phyloP scores from a whole-genome alignment of 2,797 vertebrate genomes.

The Huso huso region DNA sequence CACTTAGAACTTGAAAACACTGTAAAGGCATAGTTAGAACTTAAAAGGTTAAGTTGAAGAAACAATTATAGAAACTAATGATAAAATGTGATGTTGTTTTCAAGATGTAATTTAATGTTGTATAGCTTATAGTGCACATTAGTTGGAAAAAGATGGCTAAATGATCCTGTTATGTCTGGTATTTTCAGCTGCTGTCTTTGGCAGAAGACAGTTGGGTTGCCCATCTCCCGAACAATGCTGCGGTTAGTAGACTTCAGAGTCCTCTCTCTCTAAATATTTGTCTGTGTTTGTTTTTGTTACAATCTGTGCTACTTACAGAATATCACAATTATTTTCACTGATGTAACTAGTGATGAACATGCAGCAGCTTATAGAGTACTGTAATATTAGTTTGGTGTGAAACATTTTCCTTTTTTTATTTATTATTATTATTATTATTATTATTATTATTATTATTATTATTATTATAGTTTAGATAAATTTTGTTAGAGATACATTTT shows the following conservation, averaged over 20 bases:
- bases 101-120: no score
- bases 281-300: not conserved
- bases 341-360: no score
- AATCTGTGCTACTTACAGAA: no score
- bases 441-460: no score
- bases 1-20: not conserved
- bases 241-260: conserved; percentile 31
- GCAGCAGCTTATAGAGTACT: not conserved
- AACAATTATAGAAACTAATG: not conserved
- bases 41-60: not conserved
- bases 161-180: conserved; percentile 19
- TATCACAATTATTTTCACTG: no score
- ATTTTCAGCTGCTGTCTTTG: conserved; percentile 35
- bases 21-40: not conserved
- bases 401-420: not conserved
- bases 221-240: conserved; percentile 26
- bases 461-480: conserved; percentile 31
- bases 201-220: conserved; percentile 26
- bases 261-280: conserved; percentile 16
- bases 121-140: no score
- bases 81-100: no score
- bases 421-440: not conserved
- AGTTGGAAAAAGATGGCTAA: not conserved
- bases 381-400: not conserved
- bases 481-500: conserved; percentile 4